Evolutionary conservation across 2,113 vertebrate genomes (phyloP), one percentile per base, ranked within the genome.

Genomic region (Heterocephalus glaber): DNA sequence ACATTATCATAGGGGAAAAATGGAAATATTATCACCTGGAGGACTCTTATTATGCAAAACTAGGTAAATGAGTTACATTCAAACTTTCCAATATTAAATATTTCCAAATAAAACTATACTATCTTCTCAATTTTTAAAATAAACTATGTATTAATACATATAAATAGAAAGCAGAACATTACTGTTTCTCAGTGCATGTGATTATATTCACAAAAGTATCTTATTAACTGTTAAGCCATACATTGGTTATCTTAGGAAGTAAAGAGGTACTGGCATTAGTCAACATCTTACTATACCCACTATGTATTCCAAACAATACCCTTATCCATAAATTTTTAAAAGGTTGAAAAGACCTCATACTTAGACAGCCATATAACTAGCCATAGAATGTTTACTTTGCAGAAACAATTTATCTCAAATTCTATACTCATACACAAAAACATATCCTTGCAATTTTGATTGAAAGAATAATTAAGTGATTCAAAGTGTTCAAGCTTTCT

Each of bases 101-200:
- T 79, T 52, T 52, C 33, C 24, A 17, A 20, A 79, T 65, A 52
- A 20, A 52, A 19, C 5, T 61, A 30, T 30, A 20, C 30, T 52
- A 30, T 14, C 13, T 0, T 47, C 7, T 49, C 49, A 33, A 49
- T 8, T 49, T 44, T 74, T 14, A 17, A 47, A 49, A 77, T 41
- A 11, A 33, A 30, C 26, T 76, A 41, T n/a, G 35, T 35, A 52
- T 54, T 33, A 56, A 33, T 11, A 12, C 35, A 56, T 33, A 41
- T 35, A 79, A 12, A 47, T 19, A 6, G 16, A 77, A 24, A 38
- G 11, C 30, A 12, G 24, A 24, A 52, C 2, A 74, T n/a, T 2
- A 24, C 17, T 35, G 4, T 5, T 72, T 58, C 33, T 66, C 49
- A 33, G 0, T 2, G 35, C 20, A 13, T 22, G 10, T n/a, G 1